A percentile compares a stretch with the other conserved stretches of the same genome.
These are phyloP conservation scores for Balearica regulorum DNA, from an alignment of 2,797 vertebrate genomes.

Conservation along the genomic window DNA sequence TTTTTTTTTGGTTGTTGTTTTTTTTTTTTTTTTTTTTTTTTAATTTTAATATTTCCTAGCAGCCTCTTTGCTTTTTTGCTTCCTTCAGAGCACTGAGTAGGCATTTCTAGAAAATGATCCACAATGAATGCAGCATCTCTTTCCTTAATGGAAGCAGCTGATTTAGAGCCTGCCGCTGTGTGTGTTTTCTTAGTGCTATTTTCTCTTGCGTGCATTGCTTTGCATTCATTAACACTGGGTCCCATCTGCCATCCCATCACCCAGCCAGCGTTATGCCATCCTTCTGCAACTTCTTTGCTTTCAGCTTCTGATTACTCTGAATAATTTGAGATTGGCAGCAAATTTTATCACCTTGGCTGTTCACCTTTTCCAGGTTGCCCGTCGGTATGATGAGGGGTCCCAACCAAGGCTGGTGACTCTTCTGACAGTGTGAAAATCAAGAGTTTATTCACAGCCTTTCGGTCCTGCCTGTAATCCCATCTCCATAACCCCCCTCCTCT, in stretches of 20 bases:
- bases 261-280: not conserved
- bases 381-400: not conserved
- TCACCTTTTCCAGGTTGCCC: not conserved
- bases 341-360: not conserved
- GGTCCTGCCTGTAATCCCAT: not conserved
- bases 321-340: not conserved
- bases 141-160: conserved; percentile 45
- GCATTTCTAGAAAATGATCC: conserved; percentile 48
- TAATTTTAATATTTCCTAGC: not conserved
- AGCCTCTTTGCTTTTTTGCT: conserved; percentile 8
- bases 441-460: not conserved
- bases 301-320: not conserved
- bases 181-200: conserved; percentile 37
- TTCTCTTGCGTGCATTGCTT: conserved; percentile 39
- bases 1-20: not conserved
- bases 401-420: not conserved
- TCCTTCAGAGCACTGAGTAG: conserved; percentile 40
- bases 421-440: not conserved
- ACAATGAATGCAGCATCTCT: conserved; percentile 18
- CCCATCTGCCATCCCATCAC: conserved; percentile 44
- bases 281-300: not conserved
- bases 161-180: conserved; percentile 33
- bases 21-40: no score
- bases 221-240: conserved; percentile 52
- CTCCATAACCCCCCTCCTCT: not conserved